These are phyloP conservation scores for Maccullochella peelii DNA, from an alignment of 2,113 vertebrate genomes.

Conservation along the genomic window DNA sequence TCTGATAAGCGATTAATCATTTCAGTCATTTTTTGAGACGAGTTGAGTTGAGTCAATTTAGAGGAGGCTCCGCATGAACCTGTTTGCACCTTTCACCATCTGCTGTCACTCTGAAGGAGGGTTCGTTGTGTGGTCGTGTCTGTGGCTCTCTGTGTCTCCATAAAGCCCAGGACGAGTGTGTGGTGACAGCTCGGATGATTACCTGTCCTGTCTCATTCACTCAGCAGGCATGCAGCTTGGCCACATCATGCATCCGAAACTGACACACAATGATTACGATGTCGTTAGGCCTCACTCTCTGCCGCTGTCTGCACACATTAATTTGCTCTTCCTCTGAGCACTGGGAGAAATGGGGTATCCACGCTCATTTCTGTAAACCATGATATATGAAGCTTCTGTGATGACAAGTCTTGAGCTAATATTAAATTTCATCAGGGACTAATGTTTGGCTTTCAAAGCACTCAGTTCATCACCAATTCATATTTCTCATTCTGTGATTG, in stretches of 20 bases:
- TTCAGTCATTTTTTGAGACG: no score
- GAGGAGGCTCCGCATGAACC: slow-evolving; percentile 12
- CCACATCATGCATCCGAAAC: slow-evolving; percentile 70
- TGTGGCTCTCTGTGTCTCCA: slow-evolving; percentile 45
- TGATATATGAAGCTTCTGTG: slow-evolving; percentile 55
- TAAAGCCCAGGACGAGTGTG: slow-evolving; percentile 54
- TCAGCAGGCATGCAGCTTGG: slow-evolving; percentile 64
- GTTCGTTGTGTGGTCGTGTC: slow-evolving; percentile 56
- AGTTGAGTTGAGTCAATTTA: slow-evolving; percentile 42
- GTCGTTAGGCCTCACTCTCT: slow-evolving; percentile 65
- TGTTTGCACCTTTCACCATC: slow-evolving; percentile 42
- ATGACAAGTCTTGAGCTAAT: slow-evolving; percentile 50
- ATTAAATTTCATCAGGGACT: slow-evolving; percentile 51
- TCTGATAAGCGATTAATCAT: no score
- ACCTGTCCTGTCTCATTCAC: slow-evolving; percentile 74
- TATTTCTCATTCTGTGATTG: slow-evolving; percentile 18
- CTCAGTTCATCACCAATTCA: slow-evolving; percentile 4
- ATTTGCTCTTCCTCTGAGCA: slow-evolving; percentile 61
- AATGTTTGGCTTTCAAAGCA: slow-evolving; percentile 58
- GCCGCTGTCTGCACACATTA: slow-evolving; percentile 61
- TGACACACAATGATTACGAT: slow-evolving; percentile 72
- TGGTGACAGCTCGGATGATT: slow-evolving; percentile 75
- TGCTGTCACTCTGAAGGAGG: slow-evolving; percentile 53
- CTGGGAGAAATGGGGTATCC: slow-evolving; percentile 45
- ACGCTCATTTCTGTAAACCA: slow-evolving; percentile 50